Evolutionary conservation across 2,113 vertebrate species (phyloP), one percentile per base, ranked within the genome.

Genomic region (Peucedramus taeniatus): DNA sequence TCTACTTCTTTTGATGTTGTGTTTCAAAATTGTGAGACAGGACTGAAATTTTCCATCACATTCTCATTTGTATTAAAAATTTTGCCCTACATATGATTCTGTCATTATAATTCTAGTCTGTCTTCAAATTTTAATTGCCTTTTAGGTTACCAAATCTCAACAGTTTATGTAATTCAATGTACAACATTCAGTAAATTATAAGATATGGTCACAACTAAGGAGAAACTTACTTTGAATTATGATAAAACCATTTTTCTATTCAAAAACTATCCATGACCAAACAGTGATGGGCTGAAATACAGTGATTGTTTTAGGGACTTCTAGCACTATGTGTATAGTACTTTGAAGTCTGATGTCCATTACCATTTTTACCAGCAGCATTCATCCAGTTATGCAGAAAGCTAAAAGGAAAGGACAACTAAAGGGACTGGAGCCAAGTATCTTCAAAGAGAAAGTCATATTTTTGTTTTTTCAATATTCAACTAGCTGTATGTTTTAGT

Each of bases 61-160:
- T 93, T 82, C 66, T 91, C 63, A 74, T 89, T 89, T 71, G 26
- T 53, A 94, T 72, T 75, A 84, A 89, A 92, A 96, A 79, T 69
- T 44, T 26, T 84, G 20, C 51, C 45, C 45, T 49, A 61, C 39
- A 54, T 74, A 74, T 31, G 54, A 27, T 86, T 51, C 35, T 83
- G 51, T 68, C 90, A n/a, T 82, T 87, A 26, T 20, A 68, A 82
- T 17, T 90, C 64, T 90, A 78, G 31, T 82, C 57, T 79, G 39
- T 49, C 37, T 96, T 61, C 72, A 84, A 84, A 86, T 83, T 92
- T 90, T 83, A 90, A 81, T 90, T 88, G 57, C 44, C 11, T 83
- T 56, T 93, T 66, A 83, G 37, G 18, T 89, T 83, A 68, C 40
- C 15, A 60, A 60, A 79, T 92, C 31, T 78, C 49, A 63, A 6